Evolutionary conservation across 2,888 invertebrate genomes (phyloP), one percentile per base, ranked within the genome.

Genomic region (Andrena bucephala): DNA sequence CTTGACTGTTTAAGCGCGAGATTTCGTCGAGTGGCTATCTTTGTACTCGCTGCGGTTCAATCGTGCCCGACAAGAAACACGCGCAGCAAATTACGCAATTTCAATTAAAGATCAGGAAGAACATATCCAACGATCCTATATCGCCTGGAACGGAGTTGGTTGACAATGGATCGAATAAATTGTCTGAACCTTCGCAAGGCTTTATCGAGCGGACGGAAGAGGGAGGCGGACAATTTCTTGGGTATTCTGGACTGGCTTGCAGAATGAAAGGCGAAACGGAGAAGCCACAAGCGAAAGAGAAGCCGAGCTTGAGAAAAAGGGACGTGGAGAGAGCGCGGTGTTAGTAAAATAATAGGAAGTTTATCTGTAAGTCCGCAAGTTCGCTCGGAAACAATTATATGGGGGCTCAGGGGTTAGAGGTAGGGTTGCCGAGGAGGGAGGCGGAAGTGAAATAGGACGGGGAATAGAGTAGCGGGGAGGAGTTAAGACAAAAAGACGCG

Each of bases 341-440:
- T 82, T 85, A 84, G 86, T 85, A 85, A 89, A 90, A 90, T 90
- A 90, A 89, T 88, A 88, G 85, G 82, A 89, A 90, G 85, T 89
- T 89, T 85, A 87, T 85, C 83, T 84, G 75, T 65, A 79, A 87
- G 87, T 87, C 85, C 78, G 84, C 85, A 85, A 87, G 85, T 87
- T 89, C 86, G 76, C 85, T 84, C 71, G 89, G 88, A 87, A 91
- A 89, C 89, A 91, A 90, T 90, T 90, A 91, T 87, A 85, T 85
- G 66, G 74, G 70, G 71, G 74, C 20, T 65, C 8, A 24, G 62
- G 66, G 48, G 57, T 57, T 60, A 75, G 81, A 76, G 68, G 82
- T 67, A 50, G 68, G 79, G 75, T 63, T 66, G 50, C 67, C 60
- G 33, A 5, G 60, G 66, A 62, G 29, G 57, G 63, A 50, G 33